These are phyloP conservation scores for Plebejus melissa DNA, from an alignment of 2,888 invertebrate species.

Conservation along the genomic window DNA sequence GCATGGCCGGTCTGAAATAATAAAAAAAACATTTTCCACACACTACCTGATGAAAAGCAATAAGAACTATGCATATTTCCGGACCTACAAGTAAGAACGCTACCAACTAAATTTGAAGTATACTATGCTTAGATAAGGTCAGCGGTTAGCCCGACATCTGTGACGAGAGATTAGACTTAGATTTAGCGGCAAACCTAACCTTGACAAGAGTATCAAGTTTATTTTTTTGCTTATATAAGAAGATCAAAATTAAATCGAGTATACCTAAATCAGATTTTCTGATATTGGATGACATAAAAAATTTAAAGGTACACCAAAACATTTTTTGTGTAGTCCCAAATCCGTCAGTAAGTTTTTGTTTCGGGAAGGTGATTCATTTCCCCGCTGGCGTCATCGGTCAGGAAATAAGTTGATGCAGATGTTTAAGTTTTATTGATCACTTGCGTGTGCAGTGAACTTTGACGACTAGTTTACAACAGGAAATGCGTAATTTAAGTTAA, in stretches of 20 bases:
- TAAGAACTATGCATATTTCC: too few relatives aligned
- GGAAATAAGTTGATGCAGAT: constrained; percentile 14
- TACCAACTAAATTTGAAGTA: background rate
- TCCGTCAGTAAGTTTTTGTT: background rate
- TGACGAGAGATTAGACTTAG: too few relatives aligned
- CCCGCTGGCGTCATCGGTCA: constrained; percentile 19
- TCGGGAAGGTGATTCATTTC: constrained; percentile 22
- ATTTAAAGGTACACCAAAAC: too few relatives aligned
- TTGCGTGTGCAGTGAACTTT: background rate
- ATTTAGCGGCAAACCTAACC: background rate
- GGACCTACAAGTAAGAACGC: too few relatives aligned
- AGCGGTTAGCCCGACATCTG: background rate
- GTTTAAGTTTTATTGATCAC: constrained; percentile 26
- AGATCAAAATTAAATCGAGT: too few relatives aligned
- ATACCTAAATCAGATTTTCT: too few relatives aligned
- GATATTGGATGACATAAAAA: too few relatives aligned
- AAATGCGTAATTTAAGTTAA: background rate
- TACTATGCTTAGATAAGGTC: background rate
- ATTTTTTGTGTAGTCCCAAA: background rate
- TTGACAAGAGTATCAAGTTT: background rate
- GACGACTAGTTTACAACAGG: constrained; percentile 6
- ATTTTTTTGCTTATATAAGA: too few relatives aligned
- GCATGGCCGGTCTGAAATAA: constrained; percentile 83
- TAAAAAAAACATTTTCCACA: background rate
- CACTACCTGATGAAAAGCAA: too few relatives aligned